Percentiles rank a stretch among this genome's conserved stretches.
These are phyloP conservation scores for Mixornis gularis DNA, from an alignment of 2,113 vertebrate species.

Conservation along the genomic window DNA sequence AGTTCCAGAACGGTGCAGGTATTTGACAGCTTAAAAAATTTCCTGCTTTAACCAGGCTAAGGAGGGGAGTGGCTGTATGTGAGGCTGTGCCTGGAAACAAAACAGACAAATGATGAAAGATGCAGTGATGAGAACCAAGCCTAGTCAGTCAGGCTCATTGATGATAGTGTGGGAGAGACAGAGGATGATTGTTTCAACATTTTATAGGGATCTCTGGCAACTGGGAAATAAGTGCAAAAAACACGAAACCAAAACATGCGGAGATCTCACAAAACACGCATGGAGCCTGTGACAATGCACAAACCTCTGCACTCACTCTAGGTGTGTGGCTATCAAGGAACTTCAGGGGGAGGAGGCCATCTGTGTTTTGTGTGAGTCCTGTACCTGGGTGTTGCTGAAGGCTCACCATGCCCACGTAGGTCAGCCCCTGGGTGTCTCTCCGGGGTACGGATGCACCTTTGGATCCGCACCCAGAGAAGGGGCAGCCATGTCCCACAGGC, in stretches of 20 bases:
- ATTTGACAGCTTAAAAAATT: background rate
- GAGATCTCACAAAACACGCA: background rate
- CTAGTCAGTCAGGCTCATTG: background rate
- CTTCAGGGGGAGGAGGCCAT: rapidly evolving
- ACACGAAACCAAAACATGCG: background rate
- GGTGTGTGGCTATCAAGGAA: background rate
- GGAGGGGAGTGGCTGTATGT: background rate
- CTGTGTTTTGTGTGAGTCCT: background rate
- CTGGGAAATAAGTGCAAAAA: background rate
- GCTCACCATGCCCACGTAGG: rapidly evolving
- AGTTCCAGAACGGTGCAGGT: background rate
- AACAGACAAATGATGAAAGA: background rate
- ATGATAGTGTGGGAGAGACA: too few species aligned
- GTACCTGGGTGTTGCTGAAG: background rate
- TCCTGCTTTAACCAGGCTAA: background rate
- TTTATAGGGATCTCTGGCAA: background rate
- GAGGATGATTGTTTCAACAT: background rate
- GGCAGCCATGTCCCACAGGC: rapidly evolving
- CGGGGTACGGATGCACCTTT: rapidly evolving
- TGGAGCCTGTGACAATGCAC: background rate
- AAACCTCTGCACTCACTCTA: background rate
- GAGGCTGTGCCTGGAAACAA: background rate
- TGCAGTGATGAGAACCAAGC: background rate
- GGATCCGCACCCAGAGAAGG: rapidly evolving
- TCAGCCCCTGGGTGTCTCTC: background rate